These are phyloP conservation scores for Boloria euphrosyne DNA, from an alignment of 2,888 invertebrate species.

Conservation along the genomic window DNA sequence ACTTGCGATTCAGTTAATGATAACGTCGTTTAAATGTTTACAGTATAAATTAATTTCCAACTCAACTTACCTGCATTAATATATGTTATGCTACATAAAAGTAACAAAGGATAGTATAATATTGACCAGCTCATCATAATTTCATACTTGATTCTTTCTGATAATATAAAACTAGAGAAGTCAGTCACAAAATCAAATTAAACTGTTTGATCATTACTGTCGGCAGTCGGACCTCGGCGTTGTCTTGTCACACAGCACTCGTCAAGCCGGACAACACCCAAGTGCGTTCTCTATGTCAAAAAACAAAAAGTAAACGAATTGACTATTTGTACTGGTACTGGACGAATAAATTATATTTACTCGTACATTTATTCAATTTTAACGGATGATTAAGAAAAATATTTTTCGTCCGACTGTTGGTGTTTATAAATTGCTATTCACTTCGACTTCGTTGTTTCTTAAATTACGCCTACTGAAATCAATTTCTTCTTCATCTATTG, in stretches of 20 bases:
- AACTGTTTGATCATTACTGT: constrained; percentile 77
- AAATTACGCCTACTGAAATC: too few species aligned
- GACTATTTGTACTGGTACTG: too few species aligned
- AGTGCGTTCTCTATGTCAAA: constrained; percentile 45
- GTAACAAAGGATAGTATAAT: constrained; percentile 72
- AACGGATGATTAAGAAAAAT: too few species aligned
- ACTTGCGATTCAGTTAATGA: not conserved
- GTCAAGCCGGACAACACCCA: constrained; percentile 75
- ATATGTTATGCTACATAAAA: constrained; percentile 65
- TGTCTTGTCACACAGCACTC: constrained; percentile 56
- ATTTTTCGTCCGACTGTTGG: too few species aligned
- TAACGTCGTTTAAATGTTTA: constrained; percentile 29
- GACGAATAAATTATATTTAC: too few species aligned
- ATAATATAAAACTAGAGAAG: constrained; percentile 37
- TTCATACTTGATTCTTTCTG: constrained; percentile 58
- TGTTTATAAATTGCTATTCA: too few species aligned
- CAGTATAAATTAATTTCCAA: constrained; percentile 30
- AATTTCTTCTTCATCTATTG: too few species aligned
- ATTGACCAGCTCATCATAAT: constrained; percentile 75
- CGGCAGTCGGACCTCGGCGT: too few species aligned
- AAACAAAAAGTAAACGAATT: too few species aligned
- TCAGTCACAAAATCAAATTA: constrained; percentile 60
- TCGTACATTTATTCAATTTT: too few species aligned
- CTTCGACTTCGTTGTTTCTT: too few species aligned
- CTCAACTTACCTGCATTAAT: constrained; percentile 67